Conservation (phyloP, 2,888 invertebrate genomes). For the Drosophila rubida region DNA sequence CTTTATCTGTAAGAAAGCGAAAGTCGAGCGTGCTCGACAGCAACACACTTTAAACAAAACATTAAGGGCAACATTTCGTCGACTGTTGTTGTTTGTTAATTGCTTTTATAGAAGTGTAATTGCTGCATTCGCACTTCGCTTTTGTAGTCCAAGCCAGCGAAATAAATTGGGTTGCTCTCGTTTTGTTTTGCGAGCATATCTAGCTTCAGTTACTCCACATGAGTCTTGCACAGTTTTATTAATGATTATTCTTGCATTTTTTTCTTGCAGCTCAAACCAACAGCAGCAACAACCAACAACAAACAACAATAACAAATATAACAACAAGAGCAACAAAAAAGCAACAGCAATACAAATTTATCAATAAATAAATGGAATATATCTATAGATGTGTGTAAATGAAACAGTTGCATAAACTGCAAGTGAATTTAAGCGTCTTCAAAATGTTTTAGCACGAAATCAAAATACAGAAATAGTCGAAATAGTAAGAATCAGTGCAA, state of each 20-base stretch:
- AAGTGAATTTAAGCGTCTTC: neutral
- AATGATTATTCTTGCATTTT: slow-evolving; percentile 1
- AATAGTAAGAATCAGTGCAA: slow-evolving; percentile 38
- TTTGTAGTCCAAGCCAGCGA: neutral
- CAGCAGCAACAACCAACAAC: slow-evolving; percentile 2
- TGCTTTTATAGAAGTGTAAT: neutral
- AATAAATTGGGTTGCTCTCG: slow-evolving; percentile 25
- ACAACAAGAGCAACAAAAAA: too few species aligned
- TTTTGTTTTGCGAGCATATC: neutral
- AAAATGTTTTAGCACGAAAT: slow-evolving; percentile 5
- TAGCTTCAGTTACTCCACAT: neutral
- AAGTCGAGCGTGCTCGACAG: too few species aligned
- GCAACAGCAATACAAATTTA: slow-evolving; percentile 23
- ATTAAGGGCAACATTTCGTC: neutral
- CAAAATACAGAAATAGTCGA: slow-evolving; percentile 30
- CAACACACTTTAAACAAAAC: too few species aligned
- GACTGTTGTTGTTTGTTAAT: neutral
- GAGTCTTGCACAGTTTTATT: neutral
- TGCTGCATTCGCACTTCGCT: slow-evolving; percentile 37
- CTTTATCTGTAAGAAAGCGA: too few species aligned
- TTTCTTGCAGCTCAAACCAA: slow-evolving; percentile 34
- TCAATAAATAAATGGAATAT: slow-evolving; percentile 10
- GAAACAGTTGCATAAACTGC: slow-evolving; percentile 14
- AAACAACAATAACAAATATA: slow-evolving; percentile 6
- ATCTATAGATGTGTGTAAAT: neutral